Conservation (phyloP, 2,888 invertebrate species). For the Horisme vitalbata region DNA sequence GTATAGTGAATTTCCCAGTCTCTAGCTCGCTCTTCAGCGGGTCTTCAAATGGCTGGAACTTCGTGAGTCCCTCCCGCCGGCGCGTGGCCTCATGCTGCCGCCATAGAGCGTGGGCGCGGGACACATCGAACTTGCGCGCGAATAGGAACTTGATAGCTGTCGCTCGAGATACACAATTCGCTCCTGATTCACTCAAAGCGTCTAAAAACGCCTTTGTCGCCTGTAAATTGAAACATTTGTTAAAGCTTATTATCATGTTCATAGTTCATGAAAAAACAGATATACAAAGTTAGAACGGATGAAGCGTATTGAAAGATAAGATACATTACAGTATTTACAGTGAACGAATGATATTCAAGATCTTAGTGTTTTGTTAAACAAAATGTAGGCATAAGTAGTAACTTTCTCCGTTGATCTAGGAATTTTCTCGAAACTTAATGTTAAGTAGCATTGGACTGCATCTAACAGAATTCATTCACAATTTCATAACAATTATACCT, state of each 20-base stretch:
- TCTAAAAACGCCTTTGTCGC: constrained; percentile 92
- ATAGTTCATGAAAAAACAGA: too few relatives aligned
- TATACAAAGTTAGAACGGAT: too few relatives aligned
- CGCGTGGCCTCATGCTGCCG: constrained; percentile 96
- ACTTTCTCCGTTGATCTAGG: constrained; percentile 3
- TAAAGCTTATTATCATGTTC: too few relatives aligned
- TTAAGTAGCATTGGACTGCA: constrained; percentile 19
- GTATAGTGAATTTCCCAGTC: constrained; percentile 97
- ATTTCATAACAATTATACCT: constrained; percentile 32
- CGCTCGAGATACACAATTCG: constrained; percentile 87
- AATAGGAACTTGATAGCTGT: constrained; percentile 96
- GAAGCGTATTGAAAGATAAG: too few relatives aligned
- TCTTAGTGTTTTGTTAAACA: too few relatives aligned
- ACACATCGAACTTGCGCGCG: constrained; percentile 97
- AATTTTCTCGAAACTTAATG: constrained; percentile 20
- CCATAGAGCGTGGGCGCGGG: constrained; percentile 94
- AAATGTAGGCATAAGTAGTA: not conserved
- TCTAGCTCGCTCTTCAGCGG: constrained; percentile 93
- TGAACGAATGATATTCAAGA: too few relatives aligned
- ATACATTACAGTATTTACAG: too few relatives aligned
- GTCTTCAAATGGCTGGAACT: constrained; percentile 92
- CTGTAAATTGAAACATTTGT: constrained; percentile 81
- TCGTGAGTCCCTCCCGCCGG: constrained; percentile 91
- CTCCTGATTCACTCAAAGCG: constrained; percentile 85
- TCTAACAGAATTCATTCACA: constrained; percentile 24